A percentile compares a stretch with the other conserved stretches of the same genome.
Conservation (phyloP, 2,888 invertebrate species). For the Conistra vaccinii region DNA sequence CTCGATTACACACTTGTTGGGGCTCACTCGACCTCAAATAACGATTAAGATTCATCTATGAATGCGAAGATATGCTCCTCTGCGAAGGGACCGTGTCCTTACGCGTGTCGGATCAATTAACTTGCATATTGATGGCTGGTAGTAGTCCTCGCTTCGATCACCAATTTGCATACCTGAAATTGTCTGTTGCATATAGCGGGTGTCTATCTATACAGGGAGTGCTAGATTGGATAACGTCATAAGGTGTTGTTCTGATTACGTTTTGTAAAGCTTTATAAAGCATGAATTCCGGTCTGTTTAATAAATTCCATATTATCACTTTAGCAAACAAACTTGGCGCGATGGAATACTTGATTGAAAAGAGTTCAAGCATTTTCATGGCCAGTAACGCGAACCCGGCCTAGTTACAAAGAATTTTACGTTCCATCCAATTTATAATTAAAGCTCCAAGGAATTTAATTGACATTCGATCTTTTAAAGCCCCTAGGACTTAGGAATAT, state of each 20-base stretch:
- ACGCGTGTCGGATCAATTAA: slow-evolving; percentile 40
- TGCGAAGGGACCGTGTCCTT: slow-evolving; percentile 15
- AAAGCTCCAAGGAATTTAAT: slow-evolving; percentile 59
- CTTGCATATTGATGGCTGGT: slow-evolving; percentile 47
- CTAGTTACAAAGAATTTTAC: slow-evolving; percentile 50
- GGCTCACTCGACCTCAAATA: slow-evolving; percentile 45
- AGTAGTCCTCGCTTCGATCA: slow-evolving; percentile 18
- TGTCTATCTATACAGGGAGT: not conserved
- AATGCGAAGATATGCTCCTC: slow-evolving; percentile 26
- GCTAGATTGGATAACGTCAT: not conserved
- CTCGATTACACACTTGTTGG: slow-evolving; percentile 47
- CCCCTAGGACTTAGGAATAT: slow-evolving; percentile 38
- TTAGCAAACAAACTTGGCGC: slow-evolving; percentile 22
- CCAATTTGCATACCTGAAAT: slow-evolving; percentile 41
- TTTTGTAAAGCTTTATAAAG: not conserved
- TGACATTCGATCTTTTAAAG: slow-evolving; percentile 58
- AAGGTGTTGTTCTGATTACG: slow-evolving; percentile 5
- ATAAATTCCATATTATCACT: slow-evolving; percentile 9
- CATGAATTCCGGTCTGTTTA: not conserved
- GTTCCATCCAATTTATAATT: slow-evolving; percentile 62
- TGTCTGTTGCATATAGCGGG: not conserved
- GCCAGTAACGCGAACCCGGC: slow-evolving; percentile 37
- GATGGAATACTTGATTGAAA: slow-evolving; percentile 44
- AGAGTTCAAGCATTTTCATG: slow-evolving; percentile 48
- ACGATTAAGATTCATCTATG: slow-evolving; percentile 44